Base-by-base conservation (phyloP, 2,113 vertebrate species). In the Vulpes lagopus region DNA sequence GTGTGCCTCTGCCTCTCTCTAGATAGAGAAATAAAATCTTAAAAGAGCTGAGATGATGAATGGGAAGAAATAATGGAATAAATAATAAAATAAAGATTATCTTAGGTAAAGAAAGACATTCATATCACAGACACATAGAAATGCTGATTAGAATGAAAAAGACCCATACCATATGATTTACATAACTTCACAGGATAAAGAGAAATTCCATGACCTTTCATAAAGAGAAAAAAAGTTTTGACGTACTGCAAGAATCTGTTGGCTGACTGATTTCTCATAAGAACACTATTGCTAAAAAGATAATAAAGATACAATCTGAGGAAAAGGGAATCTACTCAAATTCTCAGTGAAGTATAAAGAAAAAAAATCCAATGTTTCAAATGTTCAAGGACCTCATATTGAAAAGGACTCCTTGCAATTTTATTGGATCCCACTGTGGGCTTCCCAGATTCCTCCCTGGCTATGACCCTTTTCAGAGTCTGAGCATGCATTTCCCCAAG, bases 401-500 rank as follows among this genome's bases (percentile, higher is more conserved):
- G 64, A 35, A 55, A 88, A 67, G 32, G 14, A 32, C 5, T 38
- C 35, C 9, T 53, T 65, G 4, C 43, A 7, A 30, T 1, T 11
- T 8, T 35, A 27, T 94, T 59, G 4, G 4, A 43, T 49, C 43
- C 17, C 19, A 0, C 6, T 35, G 10, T 15, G 8, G 78, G 22
- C 16, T 43, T 20, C 10, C 30, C 15, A 17, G 15, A 15, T 65
- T 49, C 15, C 16, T 60, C 11, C 15, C 8, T 35, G 1, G 14
- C 17, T 35, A 6, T 38, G 3, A 35, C 0, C 0, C 11, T 16
- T 93, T 60, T 27, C 8, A 74, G 38, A n/a, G 6, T 23, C 27
- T 79, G 19, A 88, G 23, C 10, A 5, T 9, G 3, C 30, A 12
- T 15, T 25, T 1, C 14, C 0, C 0, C 3, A 35, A 35, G 7